Evolutionary conservation across 2,113 vertebrate species (phyloP), one percentile per base, ranked within the genome.

Genomic region (Rhineura floridana): DNA sequence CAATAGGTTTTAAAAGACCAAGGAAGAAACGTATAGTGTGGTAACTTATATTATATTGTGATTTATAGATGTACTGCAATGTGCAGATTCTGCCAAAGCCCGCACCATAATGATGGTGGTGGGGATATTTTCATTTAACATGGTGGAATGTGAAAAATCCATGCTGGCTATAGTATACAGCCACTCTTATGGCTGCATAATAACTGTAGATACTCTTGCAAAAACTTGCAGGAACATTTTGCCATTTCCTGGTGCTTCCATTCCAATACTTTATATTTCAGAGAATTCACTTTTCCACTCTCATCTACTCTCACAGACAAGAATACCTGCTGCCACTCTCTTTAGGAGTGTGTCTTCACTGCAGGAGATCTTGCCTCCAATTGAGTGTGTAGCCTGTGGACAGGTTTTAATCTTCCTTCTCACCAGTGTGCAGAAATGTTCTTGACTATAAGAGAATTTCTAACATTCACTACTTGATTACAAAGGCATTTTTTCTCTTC

Each of bases 381-480:
- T 81, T 88, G 91, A 62, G 55, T 90, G 13, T 39, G 55, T 15
- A 83, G 11, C 39, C 83, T 3, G 42, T 1, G 63, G 5, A 8
- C 73, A 44, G 3, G 28, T 63, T 91, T 93, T 90, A 90, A 86
- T 91, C 75, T 88, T 90, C 46, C 67, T 91, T 89, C 84, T 90
- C 44, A 79, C 30, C 39, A 77, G 30, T 67, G 39, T 69, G 44
- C 46, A 76, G 55, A 88, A 93, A 90, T 73, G 13, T 88, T 88
- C 80, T 83, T 28, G 55, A 63, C 42, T 80, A 59, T 67, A 10
- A 83, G 48, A 48, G 48, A 94, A 81, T 82, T 90, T 30, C 72
- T 70, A 80, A 77, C 39, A 82, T 65, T 77, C 39, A n/a, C 1
- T 81, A 63, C 23, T 48, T 0, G 69, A 39, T 72, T 88, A 12